Evolutionary conservation across 2,888 invertebrate species (phyloP), one percentile per base, ranked within the genome.

Genomic region (Diogma glabrata): DNA sequence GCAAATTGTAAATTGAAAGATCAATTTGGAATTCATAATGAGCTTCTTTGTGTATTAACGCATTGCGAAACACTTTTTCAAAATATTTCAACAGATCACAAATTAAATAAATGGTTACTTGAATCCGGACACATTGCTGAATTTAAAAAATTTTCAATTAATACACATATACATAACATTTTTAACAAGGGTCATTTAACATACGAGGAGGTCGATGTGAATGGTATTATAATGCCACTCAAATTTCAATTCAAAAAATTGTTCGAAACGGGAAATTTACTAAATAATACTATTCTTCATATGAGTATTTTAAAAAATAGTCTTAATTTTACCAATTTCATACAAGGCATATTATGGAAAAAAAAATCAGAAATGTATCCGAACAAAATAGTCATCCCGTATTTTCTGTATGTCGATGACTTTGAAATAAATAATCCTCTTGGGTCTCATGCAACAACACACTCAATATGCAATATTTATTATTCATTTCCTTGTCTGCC

Each of bases 61-160:
- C 23, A 46, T 46, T 46, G 17, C 17, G 24, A 46, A 23, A n/a
- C 6, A n/a, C 23, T 46, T 24, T 46, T 46, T 26, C 10, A 26
- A 26, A 4, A 24, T 26, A 16, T 5, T 16, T 22, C 10, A 4
- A 46, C 46, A 6, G 46, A 46, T 2, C 26, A 46, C 10, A 46
- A 26, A 14, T 24, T 46, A 6, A 7, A 46, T 14, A 46, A 46
- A 10, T 46, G 46, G 46, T 46, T 46, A 26, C 26, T 16, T 9
- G 26, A 46, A n/a, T 23, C 5, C 8, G 24, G 16, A 4, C 24
- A 24, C n/a, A 46, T 46, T 4, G 8, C 23, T 4, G 12, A 26
- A 6, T 5, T 46, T 3, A 46, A 23, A 46, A 24, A 46, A n/a
- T 46, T 46, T 46, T 24, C 46, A n/a, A 26, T 46, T 14, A 46